Percentiles rank a stretch among this genome's conserved stretches.
These are phyloP conservation scores for Ophonus ardosiacus DNA, from an alignment of 2,888 invertebrate species.

Conservation along the genomic window DNA sequence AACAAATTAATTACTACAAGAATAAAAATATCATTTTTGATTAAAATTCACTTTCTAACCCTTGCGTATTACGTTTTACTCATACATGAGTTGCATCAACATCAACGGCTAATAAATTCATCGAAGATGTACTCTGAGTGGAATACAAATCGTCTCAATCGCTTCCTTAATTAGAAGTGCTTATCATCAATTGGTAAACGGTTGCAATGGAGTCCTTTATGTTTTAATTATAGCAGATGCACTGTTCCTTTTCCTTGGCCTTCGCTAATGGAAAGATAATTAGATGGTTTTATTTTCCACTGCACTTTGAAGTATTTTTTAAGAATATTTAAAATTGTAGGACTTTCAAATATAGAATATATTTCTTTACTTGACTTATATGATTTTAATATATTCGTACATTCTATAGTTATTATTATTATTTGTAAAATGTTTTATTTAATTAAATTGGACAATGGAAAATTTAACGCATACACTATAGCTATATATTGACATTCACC, in stretches of 20 bases:
- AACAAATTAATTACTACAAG: not conserved
- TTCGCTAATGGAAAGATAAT: constrained; percentile 37
- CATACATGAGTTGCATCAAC: not conserved
- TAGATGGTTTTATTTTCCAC: not conserved
- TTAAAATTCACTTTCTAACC: constrained; percentile 36
- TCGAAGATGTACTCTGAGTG: not conserved
- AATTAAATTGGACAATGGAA: no score
- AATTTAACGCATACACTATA: no score
- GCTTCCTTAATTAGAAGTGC: constrained; percentile 49
- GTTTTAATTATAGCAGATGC: constrained; percentile 37
- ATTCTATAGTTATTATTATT: no score
- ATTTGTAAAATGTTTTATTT: no score
- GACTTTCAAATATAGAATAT: not conserved
- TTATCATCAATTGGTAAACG: constrained; percentile 38
- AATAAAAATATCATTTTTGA: constrained; percentile 10
- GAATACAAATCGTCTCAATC: constrained; percentile 49
- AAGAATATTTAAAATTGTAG: not conserved
- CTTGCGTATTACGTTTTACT: constrained; percentile 5
- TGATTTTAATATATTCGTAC: no score
- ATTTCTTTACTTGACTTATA: not conserved
- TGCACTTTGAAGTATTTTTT: not conserved
- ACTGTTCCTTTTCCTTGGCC: constrained; percentile 34
- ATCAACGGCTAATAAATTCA: constrained; percentile 10
- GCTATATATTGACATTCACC: no score
- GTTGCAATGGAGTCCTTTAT: constrained; percentile 7